Evolutionary conservation across 2,113 vertebrate species (phyloP).

Genomic region (Porphyrio hochstetteri): DNA sequence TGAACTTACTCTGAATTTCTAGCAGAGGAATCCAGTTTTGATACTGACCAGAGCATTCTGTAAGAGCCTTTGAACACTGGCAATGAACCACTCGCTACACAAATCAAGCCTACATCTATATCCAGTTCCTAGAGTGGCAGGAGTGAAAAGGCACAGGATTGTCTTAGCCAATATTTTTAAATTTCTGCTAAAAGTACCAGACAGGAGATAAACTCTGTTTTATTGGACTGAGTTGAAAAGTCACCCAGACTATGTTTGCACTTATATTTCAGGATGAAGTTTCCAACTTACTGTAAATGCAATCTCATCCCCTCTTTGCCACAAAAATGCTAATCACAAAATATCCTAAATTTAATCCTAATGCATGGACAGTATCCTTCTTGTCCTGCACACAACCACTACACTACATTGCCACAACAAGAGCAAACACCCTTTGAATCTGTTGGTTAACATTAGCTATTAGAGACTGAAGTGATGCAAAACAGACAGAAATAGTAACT

Average conservation of each 20-base stretch:
- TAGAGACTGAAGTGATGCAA: not conserved
- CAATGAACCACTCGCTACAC: not conserved
- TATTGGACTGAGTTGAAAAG: not conserved
- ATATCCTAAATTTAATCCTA: not conserved
- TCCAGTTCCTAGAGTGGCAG: not conserved
- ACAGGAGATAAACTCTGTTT: not conserved
- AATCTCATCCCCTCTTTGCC: not conserved
- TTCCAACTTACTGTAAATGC: not conserved
- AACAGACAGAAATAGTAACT: not conserved
- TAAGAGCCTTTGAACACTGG: not conserved
- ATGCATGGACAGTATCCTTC: not conserved
- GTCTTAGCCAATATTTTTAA: not conserved
- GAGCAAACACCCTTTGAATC: not conserved
- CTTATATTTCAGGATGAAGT: not conserved
- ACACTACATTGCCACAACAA: not conserved
- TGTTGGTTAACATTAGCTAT: not conserved
- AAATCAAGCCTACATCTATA: not conserved
- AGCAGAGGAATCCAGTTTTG: not conserved
- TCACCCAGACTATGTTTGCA: not conserved
- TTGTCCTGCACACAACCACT: not conserved
- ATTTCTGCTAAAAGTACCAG: not conserved
- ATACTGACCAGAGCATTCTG: not conserved
- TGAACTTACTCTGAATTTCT: not conserved
- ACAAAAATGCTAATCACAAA: not conserved
- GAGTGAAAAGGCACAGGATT: not conserved